Evolutionary conservation across 30 jellyfish, hydroid and myxozoan genomes (phyloP), one percentile per base, ranked within the genome.

Genomic region (Mastigias papua): DNA sequence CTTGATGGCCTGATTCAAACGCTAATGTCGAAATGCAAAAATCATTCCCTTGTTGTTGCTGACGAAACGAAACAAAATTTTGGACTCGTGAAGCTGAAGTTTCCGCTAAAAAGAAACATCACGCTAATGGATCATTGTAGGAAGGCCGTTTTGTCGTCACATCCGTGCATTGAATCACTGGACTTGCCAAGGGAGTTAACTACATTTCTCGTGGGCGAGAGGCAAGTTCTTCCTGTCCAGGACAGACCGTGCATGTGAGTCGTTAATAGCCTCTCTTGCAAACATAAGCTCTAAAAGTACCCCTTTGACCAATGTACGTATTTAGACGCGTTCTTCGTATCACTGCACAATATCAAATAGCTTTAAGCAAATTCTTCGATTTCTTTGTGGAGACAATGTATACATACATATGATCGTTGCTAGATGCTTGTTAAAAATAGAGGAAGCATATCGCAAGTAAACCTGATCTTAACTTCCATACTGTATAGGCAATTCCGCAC

Each of bases 61-160:
- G 80, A 73, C 50, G 86, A 50, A 22, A 48, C 86, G 71, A 73
- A 67, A 54, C 61, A 51, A 57, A 30, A 69, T 5, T 25, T 57
- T 51, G 81, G 86, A 23, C n/a, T 83, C 0, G 22, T 83, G 63
- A 69, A 83, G 34, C 71, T 83, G 80, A 83, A 54, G 71, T 61
- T 23, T 31, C 86, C 92, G 15, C 1, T 83, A 13, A 50, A 23
- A 48, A 54, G 92, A 42, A 71, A 68, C 54, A 68, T 83, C 3
- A 69, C 92, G 8, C 17, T 83, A 63, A 83, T 69, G 85, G 92
- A 83, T 65, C 92, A 69, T 37, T 83, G 92, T 72, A 83, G 70
- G 48, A 49, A 69, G n/a, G 69, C 34, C 19, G 49, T 83, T 19
- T 22, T 26, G 22, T 82, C 69, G 3, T 69, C 64, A n/a, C 31